Evolutionary conservation across 2,113 vertebrate genomes (phyloP), one percentile per base, ranked within the genome.

Genomic region (Erythrocercus mccallii): DNA sequence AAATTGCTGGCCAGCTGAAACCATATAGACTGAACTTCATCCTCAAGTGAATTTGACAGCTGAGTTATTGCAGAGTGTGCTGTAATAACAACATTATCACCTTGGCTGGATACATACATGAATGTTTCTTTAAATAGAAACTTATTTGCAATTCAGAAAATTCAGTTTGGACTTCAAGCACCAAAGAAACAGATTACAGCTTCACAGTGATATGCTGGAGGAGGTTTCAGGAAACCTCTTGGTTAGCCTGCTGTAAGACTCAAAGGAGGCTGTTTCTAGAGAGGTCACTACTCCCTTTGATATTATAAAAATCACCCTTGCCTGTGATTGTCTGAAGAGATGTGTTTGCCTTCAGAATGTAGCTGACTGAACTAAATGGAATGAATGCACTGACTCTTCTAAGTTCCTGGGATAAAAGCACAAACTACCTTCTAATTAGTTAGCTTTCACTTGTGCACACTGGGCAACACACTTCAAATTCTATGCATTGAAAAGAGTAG

Each of bases 21-120:
- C 42, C 45, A 27, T 62, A 71, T 54, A 92, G 65, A 72, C 71
- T 84, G 51, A 96, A 90, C 79, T 95, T 86, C 58, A 94, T 66
- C 40, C 70, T 94, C 86, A 83, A 86, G 64, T 95, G 86, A 96
- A 77, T 91, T 84, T 95, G 94, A 95, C 95, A 97, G 72, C 84
- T 81, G 94, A 83, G 94, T 97, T 97, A 95, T 96, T 97, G 90
- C 90, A 96, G 88, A 88, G 69, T 94, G 64, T 73, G 65, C 42
- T 80, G 30, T 95, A 97, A 94, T 91, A 96, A 93, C 92, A 95
- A 80, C 71, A 90, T 94, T 95, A 92, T 86, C 68, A 77, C 88
- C 44, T 70, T 95, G 92, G 84, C 64, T 95, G 79, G 83, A 57
- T 95, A 77, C 73, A 73, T 73, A 82, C 40, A 84, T 57, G 73